phyloP scores from a whole-genome alignment of 2,888 invertebrate genomes.

The Watsonalla cultraria region DNA sequence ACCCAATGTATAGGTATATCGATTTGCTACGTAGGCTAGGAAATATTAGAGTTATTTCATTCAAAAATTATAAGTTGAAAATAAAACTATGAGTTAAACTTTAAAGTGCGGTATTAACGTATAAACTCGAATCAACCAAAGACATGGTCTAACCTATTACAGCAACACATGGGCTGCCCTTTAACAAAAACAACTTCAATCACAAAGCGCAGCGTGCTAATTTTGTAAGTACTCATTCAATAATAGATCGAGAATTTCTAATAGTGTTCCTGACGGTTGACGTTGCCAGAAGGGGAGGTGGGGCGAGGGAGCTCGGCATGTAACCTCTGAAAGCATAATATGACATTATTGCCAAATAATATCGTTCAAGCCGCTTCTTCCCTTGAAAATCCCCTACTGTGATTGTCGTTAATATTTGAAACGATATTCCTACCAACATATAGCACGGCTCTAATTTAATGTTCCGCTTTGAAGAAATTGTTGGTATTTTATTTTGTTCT shows the following conservation, averaged over 20 bases:
- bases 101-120: too few relatives aligned
- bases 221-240: conserved; percentile 53
- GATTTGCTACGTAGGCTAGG: too few relatives aligned
- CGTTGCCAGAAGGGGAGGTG: conserved; percentile 42
- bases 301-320: conserved; percentile 23
- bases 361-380: conserved; percentile 38
- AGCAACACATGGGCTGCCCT: conserved; percentile 4
- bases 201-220: conserved; percentile 47
- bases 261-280: conserved; percentile 59
- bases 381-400: conserved; percentile 25
- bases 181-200: conserved; percentile 22
- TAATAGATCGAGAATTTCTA: conserved; percentile 66
- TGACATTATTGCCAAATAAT: conserved; percentile 69
- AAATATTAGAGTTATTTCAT: too few relatives aligned
- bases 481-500: not conserved
- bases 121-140: too few relatives aligned
- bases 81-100: too few relatives aligned
- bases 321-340: conserved; percentile 52
- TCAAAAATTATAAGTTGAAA: too few relatives aligned
- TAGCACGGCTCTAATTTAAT: not conserved
- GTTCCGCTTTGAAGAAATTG: not conserved
- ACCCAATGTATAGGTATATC: too few relatives aligned
- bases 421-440: not conserved
- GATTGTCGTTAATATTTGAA: conserved; percentile 5
- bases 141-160: too few relatives aligned